Conservation (phyloP, 2,113 vertebrate species). For the Ellobius talpinus region DNA sequence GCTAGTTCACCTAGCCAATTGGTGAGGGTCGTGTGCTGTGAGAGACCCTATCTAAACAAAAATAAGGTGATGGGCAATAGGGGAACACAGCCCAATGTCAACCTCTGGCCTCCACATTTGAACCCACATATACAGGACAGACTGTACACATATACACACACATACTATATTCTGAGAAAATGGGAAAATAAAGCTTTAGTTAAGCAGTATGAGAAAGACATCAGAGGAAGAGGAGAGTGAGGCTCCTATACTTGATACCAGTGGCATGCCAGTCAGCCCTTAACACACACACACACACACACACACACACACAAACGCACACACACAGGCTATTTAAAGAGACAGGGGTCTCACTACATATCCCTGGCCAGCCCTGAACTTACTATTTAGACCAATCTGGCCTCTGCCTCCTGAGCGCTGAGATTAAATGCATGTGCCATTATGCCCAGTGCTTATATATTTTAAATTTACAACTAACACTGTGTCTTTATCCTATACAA, state of each 20-base stretch:
- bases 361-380: background rate
- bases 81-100: background rate
- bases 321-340: background rate
- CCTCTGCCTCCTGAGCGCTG: background rate
- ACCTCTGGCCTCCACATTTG: background rate
- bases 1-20: background rate
- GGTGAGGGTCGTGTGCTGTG: background rate
- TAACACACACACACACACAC: background rate
- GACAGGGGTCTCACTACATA: background rate
- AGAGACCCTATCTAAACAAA: background rate
- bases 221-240: too few relatives aligned
- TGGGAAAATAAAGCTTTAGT: background rate
- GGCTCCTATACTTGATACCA: background rate
- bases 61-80: background rate
- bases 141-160: background rate
- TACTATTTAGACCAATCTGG: background rate
- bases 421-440: background rate
- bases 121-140: background rate
- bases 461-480: background rate
- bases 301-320: too few relatives aligned
- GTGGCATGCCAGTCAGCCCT: background rate
- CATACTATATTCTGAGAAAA: background rate
- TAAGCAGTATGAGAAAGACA: background rate
- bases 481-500: background rate
- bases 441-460: background rate